A percentile compares a stretch with the other conserved stretches of the same genome.
These are phyloP conservation scores for Redunca redunca DNA, from an alignment of 2,113 vertebrate genomes.

Conservation along the genomic window DNA sequence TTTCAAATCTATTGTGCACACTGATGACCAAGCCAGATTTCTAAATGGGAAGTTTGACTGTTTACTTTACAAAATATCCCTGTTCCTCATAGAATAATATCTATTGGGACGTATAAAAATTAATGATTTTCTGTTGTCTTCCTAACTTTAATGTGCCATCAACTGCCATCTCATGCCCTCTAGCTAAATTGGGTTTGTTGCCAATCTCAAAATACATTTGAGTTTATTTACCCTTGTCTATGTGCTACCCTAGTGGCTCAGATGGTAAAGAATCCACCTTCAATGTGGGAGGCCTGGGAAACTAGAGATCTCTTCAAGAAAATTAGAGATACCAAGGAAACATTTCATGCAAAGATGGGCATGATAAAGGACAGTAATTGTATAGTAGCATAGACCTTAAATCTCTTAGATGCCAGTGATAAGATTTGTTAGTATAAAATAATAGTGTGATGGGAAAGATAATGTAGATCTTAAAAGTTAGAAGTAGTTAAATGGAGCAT, in stretches of 20 bases:
- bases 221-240: background rate
- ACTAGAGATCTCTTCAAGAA: background rate
- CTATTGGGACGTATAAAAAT: background rate
- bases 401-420: background rate
- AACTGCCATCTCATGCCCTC: background rate
- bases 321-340: background rate
- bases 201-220: background rate
- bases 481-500: background rate
- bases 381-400: too few species aligned
- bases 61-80: background rate
- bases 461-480: background rate
- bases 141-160: background rate
- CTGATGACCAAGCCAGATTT: background rate
- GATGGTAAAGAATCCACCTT: background rate
- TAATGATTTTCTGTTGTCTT: background rate
- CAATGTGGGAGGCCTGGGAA: background rate
- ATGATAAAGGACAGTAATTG: rapidly evolving
- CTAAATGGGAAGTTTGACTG: background rate
- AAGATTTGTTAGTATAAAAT: background rate
- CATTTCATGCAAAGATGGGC: background rate
- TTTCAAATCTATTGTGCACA: background rate
- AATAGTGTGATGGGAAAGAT: background rate
- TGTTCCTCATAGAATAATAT: background rate
- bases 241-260: background rate
- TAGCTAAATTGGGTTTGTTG: background rate